phyloP scores from a whole-genome alignment of 2,888 invertebrate species.

The Sialis fuliginosa region DNA sequence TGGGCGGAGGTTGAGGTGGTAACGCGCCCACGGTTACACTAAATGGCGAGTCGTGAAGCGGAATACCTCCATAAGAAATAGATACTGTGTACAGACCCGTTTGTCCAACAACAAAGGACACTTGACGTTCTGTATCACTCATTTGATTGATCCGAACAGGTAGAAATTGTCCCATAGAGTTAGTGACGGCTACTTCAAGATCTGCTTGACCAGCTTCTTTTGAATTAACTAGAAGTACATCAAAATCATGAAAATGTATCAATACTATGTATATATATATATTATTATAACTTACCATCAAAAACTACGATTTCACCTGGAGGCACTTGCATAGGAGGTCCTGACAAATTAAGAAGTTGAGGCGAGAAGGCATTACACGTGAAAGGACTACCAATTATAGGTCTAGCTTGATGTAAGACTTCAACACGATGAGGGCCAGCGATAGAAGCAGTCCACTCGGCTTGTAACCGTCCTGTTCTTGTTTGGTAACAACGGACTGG shows the following conservation, averaged over 20 bases:
- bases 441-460: constrained; percentile 77
- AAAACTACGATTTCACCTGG: constrained; percentile 70
- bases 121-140: constrained; percentile 49
- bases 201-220: constrained; percentile 73
- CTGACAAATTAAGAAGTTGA: constrained; percentile 60
- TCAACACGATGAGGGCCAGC: constrained; percentile 53
- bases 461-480: constrained; percentile 84
- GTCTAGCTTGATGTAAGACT: constrained; percentile 76
- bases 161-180: constrained; percentile 68
- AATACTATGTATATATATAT: neutral
- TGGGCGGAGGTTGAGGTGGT: constrained; percentile 33
- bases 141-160: constrained; percentile 59
- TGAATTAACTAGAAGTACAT: constrained; percentile 43
- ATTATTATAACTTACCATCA: constrained; percentile 37
- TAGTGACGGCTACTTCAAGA: constrained; percentile 71
- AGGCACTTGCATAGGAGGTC: constrained; percentile 56
- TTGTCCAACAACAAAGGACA: constrained; percentile 70
- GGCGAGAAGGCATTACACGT: constrained; percentile 85
- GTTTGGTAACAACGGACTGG: constrained; percentile 76
- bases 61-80: constrained; percentile 49
- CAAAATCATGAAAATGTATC: neutral
- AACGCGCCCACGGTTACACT: constrained; percentile 42
- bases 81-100: constrained; percentile 56
- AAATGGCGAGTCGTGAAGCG: constrained; percentile 33
- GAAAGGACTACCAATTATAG: constrained; percentile 85